Percentiles rank a stretch among this genome's conserved stretches.
phyloP scores from a whole-genome alignment of 2,888 invertebrate species.

The Rhimphoctona megacephalus region DNA sequence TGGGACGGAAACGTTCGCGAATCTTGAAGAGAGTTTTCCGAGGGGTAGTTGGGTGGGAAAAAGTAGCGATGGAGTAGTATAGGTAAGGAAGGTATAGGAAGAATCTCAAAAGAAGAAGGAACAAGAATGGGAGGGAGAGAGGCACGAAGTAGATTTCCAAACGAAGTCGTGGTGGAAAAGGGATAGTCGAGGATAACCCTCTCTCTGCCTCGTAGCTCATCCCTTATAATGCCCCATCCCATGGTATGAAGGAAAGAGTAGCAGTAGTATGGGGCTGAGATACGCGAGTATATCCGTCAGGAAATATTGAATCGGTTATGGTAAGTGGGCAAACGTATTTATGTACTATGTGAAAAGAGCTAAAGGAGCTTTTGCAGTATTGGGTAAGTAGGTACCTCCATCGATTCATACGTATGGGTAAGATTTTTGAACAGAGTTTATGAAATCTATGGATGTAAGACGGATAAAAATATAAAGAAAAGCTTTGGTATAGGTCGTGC shows the following conservation, averaged over 20 bases:
- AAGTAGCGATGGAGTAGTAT: slow-evolving; percentile 35
- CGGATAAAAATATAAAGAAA: slow-evolving; percentile 31
- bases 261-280: slow-evolving; percentile 48
- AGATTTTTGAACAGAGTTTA: slow-evolving; percentile 48
- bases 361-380: slow-evolving; percentile 54
- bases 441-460: slow-evolving; percentile 32
- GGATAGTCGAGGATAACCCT: slow-evolving; percentile 42
- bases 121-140: slow-evolving; percentile 7
- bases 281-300: slow-evolving; percentile 60
- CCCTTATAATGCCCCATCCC: slow-evolving; percentile 32
- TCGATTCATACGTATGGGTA: slow-evolving; percentile 15
- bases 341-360: slow-evolving; percentile 47
- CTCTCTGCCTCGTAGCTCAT: slow-evolving; percentile 33
- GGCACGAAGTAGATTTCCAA: slow-evolving; percentile 45
- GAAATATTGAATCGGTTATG: slow-evolving; percentile 68
- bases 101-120: neutral
- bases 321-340: slow-evolving; percentile 65
- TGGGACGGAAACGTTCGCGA: slow-evolving; percentile 62
- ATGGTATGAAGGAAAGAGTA: slow-evolving; percentile 28
- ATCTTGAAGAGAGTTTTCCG: slow-evolving; percentile 56
- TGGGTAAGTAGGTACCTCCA: slow-evolving; percentile 46
- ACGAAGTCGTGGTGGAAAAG: slow-evolving; percentile 56
- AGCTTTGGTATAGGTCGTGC: neutral
- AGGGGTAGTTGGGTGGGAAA: slow-evolving; percentile 28
- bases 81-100: slow-evolving; percentile 28